Evolutionary conservation across 2,797 vertebrate genomes (phyloP), one percentile per base, ranked within the genome.

Genomic region (Lepilemur septentrionalis): DNA sequence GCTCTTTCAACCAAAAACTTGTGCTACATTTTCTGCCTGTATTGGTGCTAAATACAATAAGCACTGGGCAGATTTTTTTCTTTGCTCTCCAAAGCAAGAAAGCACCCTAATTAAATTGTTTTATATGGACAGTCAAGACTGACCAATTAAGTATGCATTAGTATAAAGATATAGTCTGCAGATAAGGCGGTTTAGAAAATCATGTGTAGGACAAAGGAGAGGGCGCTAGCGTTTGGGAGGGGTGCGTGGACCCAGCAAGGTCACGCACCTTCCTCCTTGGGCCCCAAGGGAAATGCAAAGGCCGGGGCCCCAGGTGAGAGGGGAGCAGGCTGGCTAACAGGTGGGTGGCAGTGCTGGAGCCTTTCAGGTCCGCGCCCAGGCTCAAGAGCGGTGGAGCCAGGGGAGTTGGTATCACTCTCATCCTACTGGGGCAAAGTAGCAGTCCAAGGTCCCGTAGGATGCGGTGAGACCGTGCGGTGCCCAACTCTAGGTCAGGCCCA

Each of bases 1-100:
- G 98, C 98, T 99, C 99, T 98, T 98, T 99, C 98, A 99, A 98
- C 98, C 98, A 98, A 99, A 99, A 99, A 98, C 98, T 99, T 99
- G 99, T 99, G 99, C 98, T 98, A 99, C 99, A 99, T 99, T 99
- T 99, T 99, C 98, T 98, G 98, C 98, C 98, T 98, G 98, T 98
- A 98, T 99, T 99, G 98, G 98, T 98, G 98, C 98, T 99, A 99
- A 99, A 98, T 98, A 98, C 99, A 99, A 99, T 98, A 98, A 99
- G 98, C 98, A 98, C 97, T 96, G 98, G 98, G 98, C 98, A 98
- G 98, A 98, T 98, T 97, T 97, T 96, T 93, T 93, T 97, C 83
- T 97, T 96, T 89, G 79, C 96, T 95, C 97, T 98, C 97, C 98
- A 97, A 98, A 98, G 98, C 98, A 98, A 97, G 98, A 98, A 98